phyloP scores from a whole-genome alignment of 2,797 vertebrate genomes.

The Podargus strigoides region DNA sequence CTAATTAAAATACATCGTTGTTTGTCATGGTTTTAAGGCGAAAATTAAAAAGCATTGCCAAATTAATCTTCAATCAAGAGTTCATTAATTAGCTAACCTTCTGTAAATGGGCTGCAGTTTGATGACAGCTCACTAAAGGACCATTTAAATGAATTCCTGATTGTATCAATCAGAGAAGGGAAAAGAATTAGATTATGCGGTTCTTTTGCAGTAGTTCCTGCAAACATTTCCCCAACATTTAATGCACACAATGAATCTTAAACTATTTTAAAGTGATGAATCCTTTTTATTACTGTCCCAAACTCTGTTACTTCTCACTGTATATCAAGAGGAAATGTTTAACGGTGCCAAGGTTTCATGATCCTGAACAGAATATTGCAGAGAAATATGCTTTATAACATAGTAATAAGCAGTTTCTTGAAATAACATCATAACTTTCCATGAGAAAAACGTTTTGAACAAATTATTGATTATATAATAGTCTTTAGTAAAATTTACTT shows the following conservation, averaged over 20 bases:
- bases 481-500: constrained; percentile 65
- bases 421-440: constrained; percentile 57
- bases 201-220: constrained; percentile 42
- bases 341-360: constrained; percentile 44
- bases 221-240: constrained; percentile 60
- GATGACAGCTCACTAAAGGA: constrained; percentile 78
- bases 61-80: constrained; percentile 85
- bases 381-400: constrained; percentile 42
- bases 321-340: constrained; percentile 28
- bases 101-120: constrained; percentile 81
- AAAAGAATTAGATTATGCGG: constrained; percentile 46
- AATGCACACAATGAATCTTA: constrained; percentile 34
- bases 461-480: constrained; percentile 62
- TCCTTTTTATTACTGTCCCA: constrained; percentile 53
- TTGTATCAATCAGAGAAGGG: constrained; percentile 51
- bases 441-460: constrained; percentile 49
- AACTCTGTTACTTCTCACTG: constrained; percentile 34
- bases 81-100: constrained; percentile 86
- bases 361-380: constrained; percentile 41
- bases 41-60: constrained; percentile 83
- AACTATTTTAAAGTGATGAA: constrained; percentile 48
- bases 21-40: constrained; percentile 80
- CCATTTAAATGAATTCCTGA: constrained; percentile 69
- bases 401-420: constrained; percentile 41
- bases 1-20: constrained; percentile 79